Evolutionary conservation across 2,113 vertebrate genomes (phyloP), one percentile per base, ranked within the genome.

Genomic region (Helogale parvula): DNA sequence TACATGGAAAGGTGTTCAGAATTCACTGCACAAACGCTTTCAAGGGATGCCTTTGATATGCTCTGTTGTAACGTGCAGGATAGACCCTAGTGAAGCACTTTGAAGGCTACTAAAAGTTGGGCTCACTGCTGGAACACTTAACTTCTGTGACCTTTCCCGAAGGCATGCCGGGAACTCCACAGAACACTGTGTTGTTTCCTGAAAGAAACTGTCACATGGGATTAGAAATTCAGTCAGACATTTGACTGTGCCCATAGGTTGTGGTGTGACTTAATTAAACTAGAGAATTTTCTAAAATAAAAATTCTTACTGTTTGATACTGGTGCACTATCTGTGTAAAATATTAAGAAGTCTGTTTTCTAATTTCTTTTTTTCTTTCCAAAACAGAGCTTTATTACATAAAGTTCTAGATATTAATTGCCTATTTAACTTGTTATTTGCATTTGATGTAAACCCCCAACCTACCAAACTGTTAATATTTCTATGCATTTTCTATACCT

Each of bases 71-170:
- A 69, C 88, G 96, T 97, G 97, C 93, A 96, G 66, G 97, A 97
- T 92, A 97, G 97, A 98, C 98, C 97, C 98, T 98, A 99, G 98
- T 77, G 41, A 92, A 95, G 94, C 92, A 92, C 96, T 99, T 99
- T 99, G 99, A 98, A 99, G 98, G 98, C 97, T 97, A 96, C 94
- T 95, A 97, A 93, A 98, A 98, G 89, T 94, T 45, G 95, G 98
- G 98, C 98, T 98, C 98, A 97, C 99, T 99, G 99, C 98, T 99
- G 99, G 99, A 99, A 99, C 97, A 98, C 99, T 99, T 99, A 99
- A 98, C 88, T 99, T 98, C 99, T 98, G 98, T 98, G 99, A 99
- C 98, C 98, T 98, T 98, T 98, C 92, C 98, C 98, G 98, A 98
- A 98, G 87, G 52, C 90, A 88, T 96, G 97, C 82, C 98, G 98